Evolutionary conservation across 2,113 vertebrate genomes (phyloP), one percentile per base, ranked within the genome.

Genomic region (Xyrauchen texanus): DNA sequence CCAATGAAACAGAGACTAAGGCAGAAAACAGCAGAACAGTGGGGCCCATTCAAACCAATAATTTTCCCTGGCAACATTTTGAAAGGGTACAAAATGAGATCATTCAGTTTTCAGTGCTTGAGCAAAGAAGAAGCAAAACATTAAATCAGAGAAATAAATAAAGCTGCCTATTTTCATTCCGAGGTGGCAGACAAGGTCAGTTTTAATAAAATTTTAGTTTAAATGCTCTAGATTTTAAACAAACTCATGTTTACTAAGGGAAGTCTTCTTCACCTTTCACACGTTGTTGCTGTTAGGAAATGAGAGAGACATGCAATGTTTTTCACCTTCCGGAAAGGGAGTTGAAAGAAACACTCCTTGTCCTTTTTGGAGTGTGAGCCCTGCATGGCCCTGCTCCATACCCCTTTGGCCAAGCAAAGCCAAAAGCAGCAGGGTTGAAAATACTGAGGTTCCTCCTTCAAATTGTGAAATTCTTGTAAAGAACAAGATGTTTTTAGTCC

Each of bases 1-100:
- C 82, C 77, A 86, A 66, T 74, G 82, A 83, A 88, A 77, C 68
- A 60, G 88, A 34, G 21, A 34, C 21, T 34, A 34, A 34, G 3
- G 21, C 21, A 34, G 21, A 91, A 92, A 88, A 92, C 63, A 64
- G 79, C 81, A 87, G 88, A 92, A 92, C 90, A 92, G 87, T 87
- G 85, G 85, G 78, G 72, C 82, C 89, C 85, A 89, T 93, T 92
- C 87, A 93, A 88, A 78, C 77, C 81, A 87, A 83, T 87, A 83
- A 82, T 88, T 89, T 91, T 82, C 83, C 78, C 79, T 89, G 88
- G 86, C 90, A 82, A n/a, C 7, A 72, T 66, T 83, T 34, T 82
- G 55, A 86, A 87, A 83, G 78, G 77, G 80, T 81, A 83, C 84
- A 79, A 87, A 61, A 85, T 87, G 86, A 90, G 86, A 89, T 87